Base-by-base conservation (phyloP, 2,113 vertebrate genomes). In the Esox niger region DNA sequence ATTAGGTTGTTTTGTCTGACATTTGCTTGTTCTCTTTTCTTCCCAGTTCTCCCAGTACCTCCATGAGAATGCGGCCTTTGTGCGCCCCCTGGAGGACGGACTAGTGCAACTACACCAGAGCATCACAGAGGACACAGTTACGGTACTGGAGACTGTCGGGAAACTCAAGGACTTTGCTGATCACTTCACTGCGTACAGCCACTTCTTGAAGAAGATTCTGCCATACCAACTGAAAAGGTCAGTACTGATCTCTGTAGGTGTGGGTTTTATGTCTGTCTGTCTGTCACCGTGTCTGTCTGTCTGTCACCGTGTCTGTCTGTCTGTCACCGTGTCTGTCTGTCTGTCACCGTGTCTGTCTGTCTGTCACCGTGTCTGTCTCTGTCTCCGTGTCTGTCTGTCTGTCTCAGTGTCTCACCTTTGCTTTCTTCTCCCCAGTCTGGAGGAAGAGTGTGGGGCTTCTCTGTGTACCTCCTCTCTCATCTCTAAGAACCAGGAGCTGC, bases 221-320 rank as follows among this genome's bases (percentile, higher is more conserved):
- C 97, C 97, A 4, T 99, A 99, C 74, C 97, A 99, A 79, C 91
- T 98, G 69, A 98, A 96, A 93, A 99, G 97, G 97, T 99, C 69
- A 76, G 83, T 26, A n/a, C 1, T 0, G 4, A 27, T n/a, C 70
- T 27, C 17, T 31, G 64, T 59, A 17, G n/a, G 21, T 52, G 26
- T 27, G n/a, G 57, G 55, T 32, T 38, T 11, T 58, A 33, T 66
- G 49, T 67, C n/a, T n/a, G n/a, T n/a, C n/a, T n/a, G n/a, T n/a
- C n/a, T n/a, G n/a, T n/a, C n/a, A n/a, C n/a, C n/a, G n/a, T 57
- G 30, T 30, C 21, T 26, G 5, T 47, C 26, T 56, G n/a, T 33
- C 7, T 25, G 57, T 60, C 7, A 33, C 27, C 54, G 49, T 35
- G 9, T n/a, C 47, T 60, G n/a, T n/a, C n/a, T n/a, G n/a, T n/a